phyloP scores from a whole-genome alignment of 2,888 invertebrate genomes.

The Platerodrilus igneus region DNA sequence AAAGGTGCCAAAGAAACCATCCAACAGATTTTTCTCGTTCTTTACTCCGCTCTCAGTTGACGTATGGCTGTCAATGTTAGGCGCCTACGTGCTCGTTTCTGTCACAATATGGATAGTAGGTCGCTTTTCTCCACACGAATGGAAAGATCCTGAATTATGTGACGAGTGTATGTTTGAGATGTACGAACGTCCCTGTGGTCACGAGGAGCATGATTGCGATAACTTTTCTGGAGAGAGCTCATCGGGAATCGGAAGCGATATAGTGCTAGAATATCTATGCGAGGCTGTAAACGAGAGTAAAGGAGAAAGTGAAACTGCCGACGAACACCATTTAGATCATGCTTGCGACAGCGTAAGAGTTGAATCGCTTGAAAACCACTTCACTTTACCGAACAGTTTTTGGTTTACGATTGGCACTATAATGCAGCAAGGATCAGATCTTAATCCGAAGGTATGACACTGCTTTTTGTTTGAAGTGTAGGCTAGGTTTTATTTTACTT shows the following conservation, averaged over 20 bases:
- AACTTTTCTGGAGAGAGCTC: conserved; percentile 27
- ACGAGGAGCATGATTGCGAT: conserved; percentile 38
- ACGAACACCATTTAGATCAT: conserved; percentile 12
- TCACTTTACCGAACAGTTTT: conserved; percentile 82
- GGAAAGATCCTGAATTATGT: conserved; percentile 61
- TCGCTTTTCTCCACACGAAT: conserved; percentile 78
- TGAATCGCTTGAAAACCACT: conserved; percentile 66
- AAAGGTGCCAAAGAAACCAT: conserved; percentile 49
- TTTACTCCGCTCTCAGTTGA: conserved; percentile 78
- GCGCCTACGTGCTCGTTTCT: conserved; percentile 75
- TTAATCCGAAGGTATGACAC: conserved; percentile 80
- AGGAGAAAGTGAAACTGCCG: conserved; percentile 10
- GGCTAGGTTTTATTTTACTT: too few species aligned
- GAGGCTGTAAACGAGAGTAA: conserved; percentile 9
- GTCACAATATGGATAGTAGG: conserved; percentile 81
- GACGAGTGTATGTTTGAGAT: conserved; percentile 49
- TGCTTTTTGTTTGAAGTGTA: too few species aligned
- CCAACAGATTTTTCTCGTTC: conserved; percentile 73
- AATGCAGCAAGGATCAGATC: conserved; percentile 87
- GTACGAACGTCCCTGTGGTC: conserved; percentile 36
- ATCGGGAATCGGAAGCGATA: conserved; percentile 17
- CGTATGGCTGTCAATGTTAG: conserved; percentile 77
- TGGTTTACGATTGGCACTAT: conserved; percentile 96
- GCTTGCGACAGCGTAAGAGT: conserved; percentile 31
- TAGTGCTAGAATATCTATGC: conserved; percentile 8